Evolutionary conservation across 1,140 invertebrate species (phyloP), one percentile per base, ranked within the genome.

Genomic region (Coptotermes formosanus): DNA sequence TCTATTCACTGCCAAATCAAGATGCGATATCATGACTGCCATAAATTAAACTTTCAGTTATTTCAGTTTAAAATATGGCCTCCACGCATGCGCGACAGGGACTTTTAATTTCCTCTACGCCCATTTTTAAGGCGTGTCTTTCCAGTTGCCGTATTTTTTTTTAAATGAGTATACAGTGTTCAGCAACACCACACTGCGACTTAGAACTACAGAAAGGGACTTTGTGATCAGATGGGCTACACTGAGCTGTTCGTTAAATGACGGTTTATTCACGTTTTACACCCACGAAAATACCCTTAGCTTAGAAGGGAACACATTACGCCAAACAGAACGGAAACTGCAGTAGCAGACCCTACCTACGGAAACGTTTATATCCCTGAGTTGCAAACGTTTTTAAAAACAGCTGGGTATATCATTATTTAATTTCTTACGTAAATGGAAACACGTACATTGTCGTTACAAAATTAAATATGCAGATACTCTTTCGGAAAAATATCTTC

Each of bases 101-200:
- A 75, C 64, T 75, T 75, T 75, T 75, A 30, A 75, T 75, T 75
- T 30, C 64, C 64, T 75, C 19, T 30, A 75, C 64, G 64, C 64
- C 64, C 64, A 75, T 75, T 75, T 75, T 75, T 75, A 75, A 75
- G 64, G 64, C 64, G 64, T 75, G 64, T 75, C 64, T 75, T 75
- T 75, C 64, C 64, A 75, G 64, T 75, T n/a, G 3, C 64, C 25
- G 25, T 30, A 16, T 12, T 11, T 75, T 30, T 75, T 30, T 75
- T 75, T 16, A 38, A n/a, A 75, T 75, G 19, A 7, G 64, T 30
- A n/a, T 25, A n/a, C 64, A 30, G n/a, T n/a, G 30, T 75, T 75
- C 25, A 30, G 2, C n/a, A n/a, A 6, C n/a, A 75, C 12, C 16
- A 8, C 64, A n/a, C 8, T 30, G 64, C 8, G 14, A 75, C n/a